These are phyloP conservation scores for Girardia tigrina DNA, from an alignment of 2,888 invertebrate genomes.

Conservation along the genomic window DNA sequence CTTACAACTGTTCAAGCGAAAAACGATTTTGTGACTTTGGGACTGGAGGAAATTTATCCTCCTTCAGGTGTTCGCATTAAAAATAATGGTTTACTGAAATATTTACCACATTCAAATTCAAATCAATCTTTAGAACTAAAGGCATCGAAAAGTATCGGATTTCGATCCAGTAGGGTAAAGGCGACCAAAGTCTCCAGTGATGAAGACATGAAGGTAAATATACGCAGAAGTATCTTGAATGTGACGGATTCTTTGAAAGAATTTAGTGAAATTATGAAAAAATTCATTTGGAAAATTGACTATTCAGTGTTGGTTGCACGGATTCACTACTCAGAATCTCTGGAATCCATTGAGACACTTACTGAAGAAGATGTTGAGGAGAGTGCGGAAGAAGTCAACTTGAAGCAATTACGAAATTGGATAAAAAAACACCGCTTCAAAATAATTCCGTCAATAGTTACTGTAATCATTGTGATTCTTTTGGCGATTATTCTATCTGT, in stretches of 20 bases:
- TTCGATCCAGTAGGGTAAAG: background rate
- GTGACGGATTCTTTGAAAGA: background rate
- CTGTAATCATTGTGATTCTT: background rate
- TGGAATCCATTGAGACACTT: background rate
- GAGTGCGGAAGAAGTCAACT: background rate
- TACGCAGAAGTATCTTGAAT: background rate
- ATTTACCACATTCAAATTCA: background rate
- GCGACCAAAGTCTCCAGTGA: background rate
- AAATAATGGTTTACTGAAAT: background rate
- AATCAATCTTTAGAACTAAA: background rate
- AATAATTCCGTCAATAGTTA: background rate
- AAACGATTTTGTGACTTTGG: background rate
- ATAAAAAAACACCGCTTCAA: background rate
- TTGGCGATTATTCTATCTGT: background rate
- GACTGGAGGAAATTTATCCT: background rate
- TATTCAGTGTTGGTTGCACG: background rate
- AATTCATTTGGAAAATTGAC: background rate
- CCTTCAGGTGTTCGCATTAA: background rate
- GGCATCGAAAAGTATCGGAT: background rate
- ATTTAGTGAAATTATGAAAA: background rate
- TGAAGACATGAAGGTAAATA: background rate
- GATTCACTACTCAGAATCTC: background rate
- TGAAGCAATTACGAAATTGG: background rate
- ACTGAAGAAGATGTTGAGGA: background rate
- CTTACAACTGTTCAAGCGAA: background rate